These are phyloP conservation scores for Hipparchia sbordonii DNA, from an alignment of 2,888 invertebrate species.

Conservation along the genomic window DNA sequence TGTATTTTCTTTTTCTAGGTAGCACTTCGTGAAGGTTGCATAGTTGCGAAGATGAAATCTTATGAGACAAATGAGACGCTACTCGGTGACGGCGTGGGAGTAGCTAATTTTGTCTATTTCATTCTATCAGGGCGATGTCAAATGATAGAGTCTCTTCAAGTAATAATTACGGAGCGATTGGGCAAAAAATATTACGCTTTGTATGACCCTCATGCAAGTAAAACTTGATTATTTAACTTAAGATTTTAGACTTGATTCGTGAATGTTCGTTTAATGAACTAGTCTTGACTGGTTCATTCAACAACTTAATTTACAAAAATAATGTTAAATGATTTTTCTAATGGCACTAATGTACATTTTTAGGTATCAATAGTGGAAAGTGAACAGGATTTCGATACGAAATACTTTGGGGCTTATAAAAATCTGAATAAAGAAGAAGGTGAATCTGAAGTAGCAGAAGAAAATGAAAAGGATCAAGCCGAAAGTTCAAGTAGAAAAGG, in stretches of 20 bases:
- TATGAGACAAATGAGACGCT: conserved; percentile 81
- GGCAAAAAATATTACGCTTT: conserved; percentile 70
- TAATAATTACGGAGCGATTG: conserved; percentile 59
- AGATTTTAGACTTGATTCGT: no score
- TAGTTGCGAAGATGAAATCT: conserved; percentile 84
- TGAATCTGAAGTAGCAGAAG: conserved; percentile 26
- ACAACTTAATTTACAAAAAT: background rate
- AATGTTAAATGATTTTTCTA: background rate
- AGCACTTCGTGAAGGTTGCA: conserved; percentile 85
- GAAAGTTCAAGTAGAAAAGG: conserved; percentile 25
- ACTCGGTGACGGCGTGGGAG: conserved; percentile 77
- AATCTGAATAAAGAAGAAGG: conserved; percentile 49
- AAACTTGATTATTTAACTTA: background rate
- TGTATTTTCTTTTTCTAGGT: conserved; percentile 52
- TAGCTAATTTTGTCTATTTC: conserved; percentile 80
- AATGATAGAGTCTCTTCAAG: conserved; percentile 82
- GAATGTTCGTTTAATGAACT: no score
- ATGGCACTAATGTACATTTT: background rate
- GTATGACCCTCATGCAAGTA: conserved; percentile 72
- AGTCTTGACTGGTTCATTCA: no score
- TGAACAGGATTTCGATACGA: conserved; percentile 70
- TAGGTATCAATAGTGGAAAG: conserved; percentile 59
- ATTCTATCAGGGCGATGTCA: conserved; percentile 83
- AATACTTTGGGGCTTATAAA: conserved; percentile 72
- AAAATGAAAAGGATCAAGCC: conserved; percentile 31